Evolutionary conservation across 2,888 invertebrate species (phyloP).

Genomic region (Odontomyia ornata): DNA sequence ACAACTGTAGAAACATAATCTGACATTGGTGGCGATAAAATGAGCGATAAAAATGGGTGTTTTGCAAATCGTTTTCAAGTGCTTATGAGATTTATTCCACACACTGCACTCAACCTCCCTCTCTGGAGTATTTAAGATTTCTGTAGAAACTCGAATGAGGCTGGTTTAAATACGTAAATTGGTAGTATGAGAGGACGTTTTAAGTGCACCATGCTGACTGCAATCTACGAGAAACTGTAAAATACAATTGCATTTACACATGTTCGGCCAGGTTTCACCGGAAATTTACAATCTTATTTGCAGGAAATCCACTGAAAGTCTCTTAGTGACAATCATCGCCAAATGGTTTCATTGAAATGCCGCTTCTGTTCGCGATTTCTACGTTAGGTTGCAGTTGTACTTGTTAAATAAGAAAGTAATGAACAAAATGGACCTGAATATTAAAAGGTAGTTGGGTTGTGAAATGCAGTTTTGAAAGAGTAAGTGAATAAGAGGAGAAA

Average conservation of each 20-base stretch:
- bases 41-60: conserved; percentile 9
- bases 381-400: too few species aligned
- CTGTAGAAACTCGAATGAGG: too few species aligned
- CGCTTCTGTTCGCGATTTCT: too few species aligned
- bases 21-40: neutral
- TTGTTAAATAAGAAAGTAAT: too few species aligned
- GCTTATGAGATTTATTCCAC: neutral
- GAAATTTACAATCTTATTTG: conserved; percentile 4
- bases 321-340: neutral
- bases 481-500: too few species aligned
- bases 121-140: too few species aligned
- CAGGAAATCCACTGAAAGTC: conserved; percentile 1
- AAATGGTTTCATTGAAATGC: neutral
- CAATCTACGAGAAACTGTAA: neutral
- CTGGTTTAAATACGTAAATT: too few species aligned
- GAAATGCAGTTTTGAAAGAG: too few species aligned
- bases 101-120: neutral
- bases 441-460: too few species aligned
- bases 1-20: neutral
- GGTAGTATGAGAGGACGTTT: too few species aligned
- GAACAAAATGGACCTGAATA: too few species aligned
- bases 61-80: neutral
- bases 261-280: neutral
- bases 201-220: neutral
- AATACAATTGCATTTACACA: neutral